A percentile compares a stretch with the other conserved stretches of the same genome.
These are phyloP conservation scores for Aurelia coerulea DNA, from an alignment of 30 jellyfish, hydroid and myxozoan genomes.

Conservation along the genomic window DNA sequence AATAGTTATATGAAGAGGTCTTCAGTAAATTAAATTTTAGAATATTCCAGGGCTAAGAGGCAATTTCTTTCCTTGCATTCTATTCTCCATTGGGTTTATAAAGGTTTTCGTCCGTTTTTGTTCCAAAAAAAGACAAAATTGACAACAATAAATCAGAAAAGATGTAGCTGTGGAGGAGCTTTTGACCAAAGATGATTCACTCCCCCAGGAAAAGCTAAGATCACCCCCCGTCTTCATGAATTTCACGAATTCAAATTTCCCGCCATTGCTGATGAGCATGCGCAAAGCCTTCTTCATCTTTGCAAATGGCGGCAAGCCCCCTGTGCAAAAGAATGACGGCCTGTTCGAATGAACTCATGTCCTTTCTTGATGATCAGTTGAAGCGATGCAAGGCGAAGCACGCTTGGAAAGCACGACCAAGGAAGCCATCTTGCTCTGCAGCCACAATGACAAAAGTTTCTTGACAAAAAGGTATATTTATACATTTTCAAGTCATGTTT, in stretches of 20 bases:
- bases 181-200: too few relatives aligned
- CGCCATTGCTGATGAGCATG: slow-evolving; percentile 69
- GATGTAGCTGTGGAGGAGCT: too few relatives aligned
- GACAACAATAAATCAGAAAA: too few relatives aligned
- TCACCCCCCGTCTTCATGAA: slow-evolving; percentile 54
- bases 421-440: slow-evolving; percentile 71
- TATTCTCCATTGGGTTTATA: too few relatives aligned
- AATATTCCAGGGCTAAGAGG: too few relatives aligned
- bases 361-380: slow-evolving; percentile 74
- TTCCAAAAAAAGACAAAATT: too few relatives aligned
- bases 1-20: too few relatives aligned
- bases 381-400: slow-evolving; percentile 78
- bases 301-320: slow-evolving; percentile 99
- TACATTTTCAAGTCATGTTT: background rate
- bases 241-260: slow-evolving; percentile 21
- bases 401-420: slow-evolving; percentile 71
- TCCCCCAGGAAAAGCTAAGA: slow-evolving; percentile 1
- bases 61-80: too few relatives aligned
- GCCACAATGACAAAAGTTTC: background rate
- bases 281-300: slow-evolving; percentile 66
- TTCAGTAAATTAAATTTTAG: too few relatives aligned
- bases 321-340: slow-evolving; percentile 95
- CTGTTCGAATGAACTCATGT: slow-evolving; percentile 86
- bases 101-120: too few relatives aligned
- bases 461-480: slow-evolving; percentile 1